Base-by-base conservation (phyloP, 2,797 vertebrate species). In the Paedocypris micromegethes region DNA sequence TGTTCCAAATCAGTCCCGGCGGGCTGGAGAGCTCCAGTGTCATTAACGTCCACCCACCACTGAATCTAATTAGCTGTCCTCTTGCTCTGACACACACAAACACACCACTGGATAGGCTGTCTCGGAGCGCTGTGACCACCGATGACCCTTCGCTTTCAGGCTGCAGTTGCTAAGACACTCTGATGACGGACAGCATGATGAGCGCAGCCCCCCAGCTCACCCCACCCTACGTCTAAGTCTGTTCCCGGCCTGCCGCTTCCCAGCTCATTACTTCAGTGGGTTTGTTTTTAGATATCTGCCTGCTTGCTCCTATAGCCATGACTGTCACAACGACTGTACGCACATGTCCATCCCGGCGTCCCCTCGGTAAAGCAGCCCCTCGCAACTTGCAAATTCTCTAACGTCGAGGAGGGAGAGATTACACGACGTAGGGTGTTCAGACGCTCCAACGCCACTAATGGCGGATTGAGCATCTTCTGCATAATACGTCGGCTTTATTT, bases 231-330 rank as follows among this genome's bases (percentile, higher is more conserved):
- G 23, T 23, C 23, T 39, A 49, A 69, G 52, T 55, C 48, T 37
- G 43, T 40, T 59, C 37, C 46, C 71, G 71, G 76, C 72, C 77
- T 68, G 59, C 9, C 49, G 66, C 74, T 75, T 77, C 81, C 78
- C 74, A 81, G 84, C 83, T 90, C 84, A 86, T 90, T 88, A 90
- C 79, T 77, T 82, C 81, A 81, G 82, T 71, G 78, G 84, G 79
- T 81, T 85, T 74, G 85, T 89, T 23, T 23, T 89, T 86, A 79
- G 82, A 82, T 83, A 83, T 80, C 80, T 84, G 79, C 78, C 70
- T 73, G 79, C 76, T 79, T 78, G 72, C 77, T 80, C 76, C 78
- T 80, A 79, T 83, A 79, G 73, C 75, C 72, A 78, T 86, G 86
- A 87, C 87, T 87, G 84, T 76, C 69, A 76, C 79, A 54, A 71